Evolutionary conservation across 37 sponge, comb jelly and placozoan species (phyloP).

Genomic region (Geodia barretti): DNA sequence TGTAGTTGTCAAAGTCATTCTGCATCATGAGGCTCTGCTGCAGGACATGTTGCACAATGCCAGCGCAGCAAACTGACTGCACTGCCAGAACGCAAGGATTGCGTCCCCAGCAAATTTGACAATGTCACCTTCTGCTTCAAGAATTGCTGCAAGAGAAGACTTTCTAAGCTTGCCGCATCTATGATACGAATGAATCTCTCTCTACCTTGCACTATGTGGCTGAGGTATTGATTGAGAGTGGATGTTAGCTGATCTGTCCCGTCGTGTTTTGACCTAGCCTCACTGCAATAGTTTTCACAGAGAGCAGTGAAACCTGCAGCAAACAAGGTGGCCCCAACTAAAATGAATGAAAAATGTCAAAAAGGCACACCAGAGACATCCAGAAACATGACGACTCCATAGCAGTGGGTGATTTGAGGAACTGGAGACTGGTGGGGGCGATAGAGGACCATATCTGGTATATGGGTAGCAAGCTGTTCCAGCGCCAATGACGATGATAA

Average conservation of each 20-base stretch:
- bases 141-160: conserved; percentile 38
- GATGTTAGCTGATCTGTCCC: conserved; percentile 86
- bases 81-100: conserved; percentile 85
- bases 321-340: not conserved
- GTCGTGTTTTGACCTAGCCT: conserved; percentile 33
- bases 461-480: conserved; percentile 70
- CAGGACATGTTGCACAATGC: conserved; percentile 53
- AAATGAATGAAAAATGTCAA: not conserved
- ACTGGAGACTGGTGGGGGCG: conserved; percentile 35
- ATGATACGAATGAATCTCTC: not conserved
- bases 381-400: conserved; percentile 76
- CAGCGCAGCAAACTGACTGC: conserved; percentile 52
- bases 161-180: no score
- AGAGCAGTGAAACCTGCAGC: conserved; percentile 87
- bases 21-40: conserved; percentile 74
- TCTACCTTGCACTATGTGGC: conserved; percentile 80
- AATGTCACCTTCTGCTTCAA: conserved; percentile 85
- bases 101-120: conserved; percentile 98
- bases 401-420: conserved; percentile 55
- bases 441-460: conserved; percentile 61
- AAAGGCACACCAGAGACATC: conserved; percentile 71
- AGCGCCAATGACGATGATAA: not conserved
- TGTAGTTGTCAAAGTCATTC: conserved; percentile 73
- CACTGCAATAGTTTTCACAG: conserved; percentile 87
- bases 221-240: conserved; percentile 84